These are phyloP conservation scores for Tetranychus piercei DNA, from an alignment of 2,888 invertebrate species.

Conservation along the genomic window DNA sequence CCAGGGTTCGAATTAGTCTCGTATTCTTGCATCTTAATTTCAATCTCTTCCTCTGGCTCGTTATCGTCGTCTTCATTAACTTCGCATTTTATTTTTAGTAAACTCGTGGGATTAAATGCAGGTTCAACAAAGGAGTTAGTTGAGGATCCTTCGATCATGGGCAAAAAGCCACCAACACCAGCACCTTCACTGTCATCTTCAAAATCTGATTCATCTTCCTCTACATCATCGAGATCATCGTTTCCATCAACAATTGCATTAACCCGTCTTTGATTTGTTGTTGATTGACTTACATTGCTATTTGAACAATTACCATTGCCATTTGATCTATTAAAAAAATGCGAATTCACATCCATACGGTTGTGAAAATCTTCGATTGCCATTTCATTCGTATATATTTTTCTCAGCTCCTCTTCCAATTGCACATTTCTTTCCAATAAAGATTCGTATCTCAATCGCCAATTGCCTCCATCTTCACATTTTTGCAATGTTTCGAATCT, in stretches of 20 bases:
- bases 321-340: neutral
- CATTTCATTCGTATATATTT: neutral
- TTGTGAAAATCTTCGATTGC: neutral
- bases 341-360: neutral
- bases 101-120: neutral
- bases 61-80: neutral
- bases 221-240: neutral
- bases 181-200: slow-evolving; percentile 6
- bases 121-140: neutral
- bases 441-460: neutral
- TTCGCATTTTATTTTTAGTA: neutral
- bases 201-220: neutral
- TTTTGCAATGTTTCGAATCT: slow-evolving; percentile 4
- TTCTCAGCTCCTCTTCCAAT: slow-evolving; percentile 6
- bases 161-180: neutral
- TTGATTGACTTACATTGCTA: neutral
- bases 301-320: neutral
- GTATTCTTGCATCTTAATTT: neutral
- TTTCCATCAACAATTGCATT: neutral
- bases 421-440: neutral
- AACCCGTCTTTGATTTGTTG: neutral
- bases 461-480: neutral
- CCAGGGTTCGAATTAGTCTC: neutral
- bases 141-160: neutral
- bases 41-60: neutral